These are phyloP conservation scores for Pitangus sulphuratus DNA, from an alignment of 2,797 vertebrate genomes.

Conservation along the genomic window DNA sequence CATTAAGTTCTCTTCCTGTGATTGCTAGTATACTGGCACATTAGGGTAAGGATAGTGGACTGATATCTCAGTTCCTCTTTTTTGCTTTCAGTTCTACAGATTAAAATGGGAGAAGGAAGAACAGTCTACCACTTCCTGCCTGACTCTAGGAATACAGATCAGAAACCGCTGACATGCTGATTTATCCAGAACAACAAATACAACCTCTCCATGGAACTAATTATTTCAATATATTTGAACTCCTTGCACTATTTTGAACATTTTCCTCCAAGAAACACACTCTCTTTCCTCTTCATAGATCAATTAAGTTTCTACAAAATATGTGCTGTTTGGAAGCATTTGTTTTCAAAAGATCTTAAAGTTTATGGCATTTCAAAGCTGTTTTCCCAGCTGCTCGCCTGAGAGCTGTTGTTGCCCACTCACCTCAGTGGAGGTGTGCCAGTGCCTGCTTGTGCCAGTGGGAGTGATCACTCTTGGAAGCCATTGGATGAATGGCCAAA, in stretches of 20 bases:
- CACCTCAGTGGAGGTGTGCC: rapidly evolving
- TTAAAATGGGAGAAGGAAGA: not conserved
- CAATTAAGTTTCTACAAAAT: not conserved
- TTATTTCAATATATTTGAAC: not conserved
- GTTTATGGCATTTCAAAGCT: not conserved
- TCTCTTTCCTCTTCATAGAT: not conserved
- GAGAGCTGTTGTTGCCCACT: rapidly evolving
- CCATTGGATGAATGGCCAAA: rapidly evolving
- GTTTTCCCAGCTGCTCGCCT: not conserved
- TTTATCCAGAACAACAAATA: not conserved
- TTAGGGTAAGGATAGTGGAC: not conserved
- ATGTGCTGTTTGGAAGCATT: not conserved
- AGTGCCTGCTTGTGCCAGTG: not conserved
- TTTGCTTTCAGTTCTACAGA: not conserved
- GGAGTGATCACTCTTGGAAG: rapidly evolving
- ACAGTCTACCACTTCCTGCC: not conserved
- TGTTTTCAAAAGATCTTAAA: not conserved
- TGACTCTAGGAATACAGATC: not conserved
- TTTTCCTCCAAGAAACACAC: not conserved
- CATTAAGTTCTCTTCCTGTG: not conserved
- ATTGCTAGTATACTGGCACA: not conserved
- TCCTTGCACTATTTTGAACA: not conserved
- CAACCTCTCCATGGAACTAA: not conserved
- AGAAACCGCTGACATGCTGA: not conserved
- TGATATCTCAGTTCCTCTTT: not conserved